These are phyloP conservation scores for Malurus melanocephalus DNA, from an alignment of 2,113 vertebrate genomes.

Conservation along the genomic window DNA sequence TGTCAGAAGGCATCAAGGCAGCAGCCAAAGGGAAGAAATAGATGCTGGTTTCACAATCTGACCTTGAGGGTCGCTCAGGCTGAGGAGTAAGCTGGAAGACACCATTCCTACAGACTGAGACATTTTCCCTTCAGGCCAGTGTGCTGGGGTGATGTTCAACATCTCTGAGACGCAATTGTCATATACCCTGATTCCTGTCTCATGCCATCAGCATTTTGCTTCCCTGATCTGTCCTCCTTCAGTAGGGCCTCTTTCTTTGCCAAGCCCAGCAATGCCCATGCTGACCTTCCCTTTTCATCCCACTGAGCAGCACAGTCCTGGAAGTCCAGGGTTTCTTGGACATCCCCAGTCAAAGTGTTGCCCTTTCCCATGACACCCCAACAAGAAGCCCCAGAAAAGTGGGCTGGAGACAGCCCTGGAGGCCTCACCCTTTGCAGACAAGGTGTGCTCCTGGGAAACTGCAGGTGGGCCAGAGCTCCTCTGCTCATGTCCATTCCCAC, in stretches of 20 bases:
- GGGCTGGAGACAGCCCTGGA: not conserved
- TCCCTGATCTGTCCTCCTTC: not conserved
- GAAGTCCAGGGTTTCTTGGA: not conserved
- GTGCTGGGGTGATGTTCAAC: not conserved
- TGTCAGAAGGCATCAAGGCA: not conserved
- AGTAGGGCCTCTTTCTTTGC: not conserved
- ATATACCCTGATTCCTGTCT: not conserved
- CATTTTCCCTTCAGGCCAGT: not conserved
- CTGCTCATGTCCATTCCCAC: constrained; percentile 62
- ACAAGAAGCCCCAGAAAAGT: not conserved
- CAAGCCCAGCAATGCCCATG: not conserved
- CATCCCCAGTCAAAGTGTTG: not conserved
- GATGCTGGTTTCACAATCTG: not conserved
- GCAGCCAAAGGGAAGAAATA: constrained; percentile 20
- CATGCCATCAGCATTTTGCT: not conserved
- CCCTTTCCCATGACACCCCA: not conserved
- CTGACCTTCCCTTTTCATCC: not conserved
- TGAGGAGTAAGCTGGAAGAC: not conserved
- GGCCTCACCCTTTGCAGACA: constrained; percentile 78
- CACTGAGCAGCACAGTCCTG: not conserved
- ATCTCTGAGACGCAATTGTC: not conserved
- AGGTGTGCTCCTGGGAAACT: constrained; percentile 60
- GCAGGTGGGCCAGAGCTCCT: constrained; percentile 44
- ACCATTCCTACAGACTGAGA: not conserved
- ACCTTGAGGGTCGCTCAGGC: not conserved